Evolutionary conservation across 2,888 invertebrate genomes (phyloP), one percentile per base, ranked within the genome.

Genomic region (Zelleria hepariella): DNA sequence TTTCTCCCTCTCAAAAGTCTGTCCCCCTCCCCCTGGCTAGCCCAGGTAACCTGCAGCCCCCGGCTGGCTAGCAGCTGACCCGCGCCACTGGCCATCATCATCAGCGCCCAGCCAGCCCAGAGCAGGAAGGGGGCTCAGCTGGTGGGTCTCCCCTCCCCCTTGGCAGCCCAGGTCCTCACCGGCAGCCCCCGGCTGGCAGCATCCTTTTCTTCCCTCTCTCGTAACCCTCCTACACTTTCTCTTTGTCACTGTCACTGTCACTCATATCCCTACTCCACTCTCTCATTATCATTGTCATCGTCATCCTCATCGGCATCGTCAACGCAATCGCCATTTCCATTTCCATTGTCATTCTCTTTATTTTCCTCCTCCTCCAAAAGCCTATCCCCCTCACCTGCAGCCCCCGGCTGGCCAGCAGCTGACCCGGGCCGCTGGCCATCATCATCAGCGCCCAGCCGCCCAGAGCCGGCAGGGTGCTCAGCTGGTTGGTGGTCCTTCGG

Each of bases 391-490:
- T 20, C 63, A 83, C 86, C 81, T 77, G 82, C 51, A 87, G 66
- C 48, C 73, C 79, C 32, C 87, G 70, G 63, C 87, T 82, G 57
- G 78, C 67, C 1, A 87, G 74, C 21, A 87, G 61, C 0, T 78
- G 75, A 0, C 70, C 65, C 0, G 87, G 86, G 0, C 80, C 83
- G 2, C 64, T 77, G 0, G 92, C 88, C 0, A 89, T 71, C 3
- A 86, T 84, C 60, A 92, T 75, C 7, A 89, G 67, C 0, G 89
- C 76, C 92, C 92, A 93, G 0, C 92, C 91, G 0, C 83, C 74
- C 23, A 90, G 66, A 0, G 86, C 79, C 0, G 91, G 90, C 18
- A 91, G 74, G 6, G 87, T 86, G 63, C 90, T 84, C 15, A 91
- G 72, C 65, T 91, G 81, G 69, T 91, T 90, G 42, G 90, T 89